Evolutionary conservation across 2,113 vertebrate species (phyloP).

Genomic region (Mesitornis unicolor): DNA sequence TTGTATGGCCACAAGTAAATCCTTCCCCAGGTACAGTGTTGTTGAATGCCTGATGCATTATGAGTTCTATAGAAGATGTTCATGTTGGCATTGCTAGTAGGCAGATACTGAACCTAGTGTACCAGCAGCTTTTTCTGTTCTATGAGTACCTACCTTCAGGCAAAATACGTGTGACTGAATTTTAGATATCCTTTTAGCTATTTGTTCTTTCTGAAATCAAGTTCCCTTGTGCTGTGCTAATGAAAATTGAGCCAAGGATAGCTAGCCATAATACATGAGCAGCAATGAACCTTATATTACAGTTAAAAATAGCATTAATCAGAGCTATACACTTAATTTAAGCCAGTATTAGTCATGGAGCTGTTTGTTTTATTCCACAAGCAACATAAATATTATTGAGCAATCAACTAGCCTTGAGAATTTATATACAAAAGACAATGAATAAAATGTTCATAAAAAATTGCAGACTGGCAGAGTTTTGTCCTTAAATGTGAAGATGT

Average conservation of each 20-base stretch:
- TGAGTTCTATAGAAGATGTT: neutral
- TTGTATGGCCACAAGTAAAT: neutral
- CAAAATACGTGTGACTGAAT: conserved; percentile 8
- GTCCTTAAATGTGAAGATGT: conserved; percentile 24
- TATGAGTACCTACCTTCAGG: conserved; percentile 6
- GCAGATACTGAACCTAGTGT: neutral
- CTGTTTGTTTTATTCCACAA: conserved; percentile 22
- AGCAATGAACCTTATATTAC: conserved; percentile 54
- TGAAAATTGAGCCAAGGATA: conserved; percentile 57
- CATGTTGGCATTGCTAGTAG: neutral
- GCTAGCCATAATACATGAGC: conserved; percentile 57
- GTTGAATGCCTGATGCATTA: neutral
- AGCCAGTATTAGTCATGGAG: conserved; percentile 22
- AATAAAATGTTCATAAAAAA: conserved; percentile 61
- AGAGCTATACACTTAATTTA: conserved; percentile 57
- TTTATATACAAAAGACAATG: conserved; percentile 2
- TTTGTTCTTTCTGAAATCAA: conserved; percentile 66
- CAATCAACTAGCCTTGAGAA: conserved; percentile 33
- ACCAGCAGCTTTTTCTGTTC: neutral
- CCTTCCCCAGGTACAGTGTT: neutral
- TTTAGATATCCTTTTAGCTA: conserved; percentile 50
- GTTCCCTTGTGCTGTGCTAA: conserved; percentile 44
- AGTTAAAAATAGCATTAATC: conserved; percentile 67
- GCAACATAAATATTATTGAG: conserved; percentile 31
- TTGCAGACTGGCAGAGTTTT: conserved; percentile 32